Percentiles rank a stretch among this genome's conserved stretches.
phyloP scores from a whole-genome alignment of 2,797 vertebrate species.

The Spheniscus humboldti region DNA sequence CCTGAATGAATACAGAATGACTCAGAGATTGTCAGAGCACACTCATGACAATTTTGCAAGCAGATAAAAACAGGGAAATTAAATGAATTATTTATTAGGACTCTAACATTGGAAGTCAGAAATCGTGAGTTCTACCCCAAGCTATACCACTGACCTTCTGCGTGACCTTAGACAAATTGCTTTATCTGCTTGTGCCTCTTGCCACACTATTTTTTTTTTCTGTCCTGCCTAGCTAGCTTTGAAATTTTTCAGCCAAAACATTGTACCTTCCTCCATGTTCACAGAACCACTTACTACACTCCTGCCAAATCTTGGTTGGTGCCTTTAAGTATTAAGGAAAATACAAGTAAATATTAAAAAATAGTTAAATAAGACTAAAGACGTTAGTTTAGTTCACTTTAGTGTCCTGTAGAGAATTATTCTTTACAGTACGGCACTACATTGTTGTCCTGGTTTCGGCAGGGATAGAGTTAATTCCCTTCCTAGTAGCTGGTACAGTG shows the following conservation, averaged over 20 bases:
- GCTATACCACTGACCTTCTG: not conserved
- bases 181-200: not conserved
- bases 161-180: not conserved
- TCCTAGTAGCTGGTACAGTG: too few relatives aligned
- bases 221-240: not conserved
- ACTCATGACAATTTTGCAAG: not conserved
- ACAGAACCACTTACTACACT: not conserved
- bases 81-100: conserved; percentile 53
- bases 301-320: not conserved
- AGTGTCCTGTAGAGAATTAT: not conserved
- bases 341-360: not conserved
- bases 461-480: too few relatives aligned
- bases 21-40: not conserved
- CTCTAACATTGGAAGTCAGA: not conserved
- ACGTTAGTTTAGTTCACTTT: not conserved
- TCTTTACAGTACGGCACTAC: not conserved
- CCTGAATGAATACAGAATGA: not conserved
- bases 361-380: not conserved
- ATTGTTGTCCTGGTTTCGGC: too few relatives aligned
- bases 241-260: not conserved
- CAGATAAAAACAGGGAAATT: conserved; percentile 38
- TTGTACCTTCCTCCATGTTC: not conserved
- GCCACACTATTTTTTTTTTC: not conserved
- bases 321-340: not conserved
- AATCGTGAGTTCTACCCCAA: not conserved